Evolutionary conservation across 2,797 vertebrate species (phyloP), one percentile per base, ranked within the genome.

Genomic region (Psittacula echo): DNA sequence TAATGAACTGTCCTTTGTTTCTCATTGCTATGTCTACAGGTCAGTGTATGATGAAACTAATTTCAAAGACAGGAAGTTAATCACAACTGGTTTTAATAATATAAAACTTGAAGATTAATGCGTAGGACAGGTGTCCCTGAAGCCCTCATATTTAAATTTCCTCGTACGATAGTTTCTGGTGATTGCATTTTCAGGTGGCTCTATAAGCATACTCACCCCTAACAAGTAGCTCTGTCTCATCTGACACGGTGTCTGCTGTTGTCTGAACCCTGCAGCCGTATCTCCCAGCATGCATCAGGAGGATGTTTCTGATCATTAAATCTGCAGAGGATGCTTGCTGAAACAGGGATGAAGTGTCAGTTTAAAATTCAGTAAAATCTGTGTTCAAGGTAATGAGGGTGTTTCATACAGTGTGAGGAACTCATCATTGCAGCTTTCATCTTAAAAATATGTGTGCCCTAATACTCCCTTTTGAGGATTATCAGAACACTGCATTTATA

Each of bases 271-370:
- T 98, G 98, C 99, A 99, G 74, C 99, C 99, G 1, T 99, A 99
- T 97, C 98, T 99, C 94, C 99, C 99, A 78, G 99, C 99, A 94
- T 99, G 99, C 98, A 98, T 98, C 98, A 99, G 97, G 92, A 99
- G 98, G 97, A 99, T 99, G 98, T 98, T 99, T 97, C 99, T 98
- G 97, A 99, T 99, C 99, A 99, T 99, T 97, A 99, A 98, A 98
- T 99, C 99, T 97, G 99, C 99, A 58, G 99, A 99, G 61, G 99
- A 99, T 4, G 99, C 98, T 98, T 99, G 99, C 99, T 99, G 98
- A 95, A 97, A 98, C 86, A 96, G 91, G 93, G 90, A 97, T 91
- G 95, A 97, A 97, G 80, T 73, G 89, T n/a, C 85, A 95, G 90
- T 97, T 98, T 97, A 97, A 97, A 97, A 97, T 90, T 94, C 84